Evolutionary conservation across 2,113 vertebrate genomes (phyloP), one percentile per base, ranked within the genome.

Genomic region (Chelonoidis abingdonii): DNA sequence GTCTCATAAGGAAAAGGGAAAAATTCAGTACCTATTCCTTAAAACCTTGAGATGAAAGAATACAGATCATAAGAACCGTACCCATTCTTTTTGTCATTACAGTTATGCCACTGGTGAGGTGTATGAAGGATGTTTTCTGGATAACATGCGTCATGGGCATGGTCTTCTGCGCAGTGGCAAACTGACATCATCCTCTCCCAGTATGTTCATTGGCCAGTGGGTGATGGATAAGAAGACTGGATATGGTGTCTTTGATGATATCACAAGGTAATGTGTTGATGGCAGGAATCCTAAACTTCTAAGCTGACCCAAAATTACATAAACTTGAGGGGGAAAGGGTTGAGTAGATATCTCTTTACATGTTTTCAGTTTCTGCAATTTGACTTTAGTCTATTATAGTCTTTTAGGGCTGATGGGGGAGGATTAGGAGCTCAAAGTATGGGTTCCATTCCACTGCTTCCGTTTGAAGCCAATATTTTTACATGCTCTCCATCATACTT

Each of bases 151-250:
- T 3, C 99, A 99, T 1, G 99, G 99, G 5, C 99, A 99, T 4
- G 99, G 99, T n/a, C 98, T 99, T 96, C 98, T 99, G 44, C 99
- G 99, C 89, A 99, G 98, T 10, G 99, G 99, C 86, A 99, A 99
- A 88, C 97, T 99, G 86, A 99, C 99, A 88, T 99, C 99, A 17
- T 99, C 99, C 52, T 99, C 99, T 53, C 99, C 99, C 83, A 99
- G 99, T 44, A 99, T 99, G 98, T 99, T 99, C 98, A 99, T 99
- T 86, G 99, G 99, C 56, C 99, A 99, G 65, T 99, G 99, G 99
- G 96, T 98, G 50, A 98, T 99, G 95, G 99, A 99, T 98, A 99
- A 99, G 98, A 99, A 99, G 97, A 98, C 98, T 11, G 99, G 99
- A 84, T 99, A 99, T 54, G 99, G 99, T 16, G 99, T 99, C 85